Evolutionary conservation across 2,888 invertebrate species (phyloP), one percentile per base, ranked within the genome.

Genomic region (Teleiodes luculella): DNA sequence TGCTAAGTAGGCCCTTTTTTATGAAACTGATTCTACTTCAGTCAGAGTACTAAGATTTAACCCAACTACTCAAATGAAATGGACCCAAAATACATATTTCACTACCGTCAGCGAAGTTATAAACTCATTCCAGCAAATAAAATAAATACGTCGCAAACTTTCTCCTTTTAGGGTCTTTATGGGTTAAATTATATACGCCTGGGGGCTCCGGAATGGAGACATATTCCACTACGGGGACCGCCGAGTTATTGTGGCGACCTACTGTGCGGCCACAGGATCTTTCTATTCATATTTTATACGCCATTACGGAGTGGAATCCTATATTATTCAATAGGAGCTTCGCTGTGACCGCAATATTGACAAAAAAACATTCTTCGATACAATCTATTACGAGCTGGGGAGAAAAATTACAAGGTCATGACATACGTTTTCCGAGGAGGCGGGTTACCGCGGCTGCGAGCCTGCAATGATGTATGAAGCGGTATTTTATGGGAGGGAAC

Each of bases 151-250:
- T 74, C 72, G 63, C 74, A 74, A 83, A 85, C 75, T 84, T 85
- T 81, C 72, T 75, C 78, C 78, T 79, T 79, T 78, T 74, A 74
- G 78, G 79, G 74, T 80, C 80, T 86, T 86, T 83, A 83, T 77
- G 75, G 76, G 80, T 76, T 80, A 83, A 88, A 87, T 86, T 86
- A 87, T 88, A 83, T 80, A 77, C 85, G 74, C 82, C 64, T 58
- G 72, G 85, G 83, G 83, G 72, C 74, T 73, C 69, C 78, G 78
- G 81, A 86, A 87, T 88, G 80, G 86, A 86, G 86, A 89, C 83
- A 79, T 80, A 88, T 80, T 70, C 78, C 67, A 77, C 88, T 78
- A 75, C 72, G 61, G 88, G 86, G 88, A 86, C 74, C 57, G 49
- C 60, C 62, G 77, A 83, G 83, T 80, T 83, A 81, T 83, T 72